Conservation (phyloP, 2,797 vertebrate species). For the Smutsia gigantea region DNA sequence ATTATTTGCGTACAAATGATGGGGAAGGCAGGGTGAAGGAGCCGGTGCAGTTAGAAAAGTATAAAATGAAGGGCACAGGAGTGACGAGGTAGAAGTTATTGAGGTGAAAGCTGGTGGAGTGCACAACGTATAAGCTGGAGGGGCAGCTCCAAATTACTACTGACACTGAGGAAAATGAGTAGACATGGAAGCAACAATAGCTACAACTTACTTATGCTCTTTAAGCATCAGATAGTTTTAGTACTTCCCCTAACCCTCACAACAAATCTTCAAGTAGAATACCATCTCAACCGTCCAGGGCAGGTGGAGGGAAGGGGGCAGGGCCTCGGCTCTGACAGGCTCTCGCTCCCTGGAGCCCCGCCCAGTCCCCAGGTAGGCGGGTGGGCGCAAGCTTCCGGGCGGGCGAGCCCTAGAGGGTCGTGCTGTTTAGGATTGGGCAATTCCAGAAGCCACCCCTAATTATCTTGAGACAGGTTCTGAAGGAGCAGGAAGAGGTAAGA, state of each 20-base stretch:
- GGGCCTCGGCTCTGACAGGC: background rate
- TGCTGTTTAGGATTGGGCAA: accelerated
- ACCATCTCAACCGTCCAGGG: accelerated
- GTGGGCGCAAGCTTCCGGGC: accelerated
- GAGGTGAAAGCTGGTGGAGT: background rate
- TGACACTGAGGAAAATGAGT: background rate
- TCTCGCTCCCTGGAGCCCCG: background rate
- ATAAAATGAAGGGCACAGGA: background rate
- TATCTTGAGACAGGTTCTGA: background rate
- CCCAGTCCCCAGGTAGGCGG: too few species aligned
- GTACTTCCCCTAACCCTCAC: background rate
- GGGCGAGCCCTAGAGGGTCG: accelerated
- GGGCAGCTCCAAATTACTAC: background rate
- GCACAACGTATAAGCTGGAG: background rate
- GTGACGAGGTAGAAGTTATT: background rate
- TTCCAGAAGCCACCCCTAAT: background rate
- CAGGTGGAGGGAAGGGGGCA: background rate
- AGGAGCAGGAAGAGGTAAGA: too few species aligned
- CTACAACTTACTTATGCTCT: background rate
- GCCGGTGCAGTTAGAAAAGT: background rate
- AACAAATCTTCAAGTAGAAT: background rate
- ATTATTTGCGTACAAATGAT: background rate
- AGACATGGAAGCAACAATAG: background rate
- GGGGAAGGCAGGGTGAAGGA: background rate
- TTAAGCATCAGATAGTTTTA: background rate